Evolutionary conservation across 2,888 invertebrate genomes (phyloP).

Genomic region (Apamea sordens): DNA sequence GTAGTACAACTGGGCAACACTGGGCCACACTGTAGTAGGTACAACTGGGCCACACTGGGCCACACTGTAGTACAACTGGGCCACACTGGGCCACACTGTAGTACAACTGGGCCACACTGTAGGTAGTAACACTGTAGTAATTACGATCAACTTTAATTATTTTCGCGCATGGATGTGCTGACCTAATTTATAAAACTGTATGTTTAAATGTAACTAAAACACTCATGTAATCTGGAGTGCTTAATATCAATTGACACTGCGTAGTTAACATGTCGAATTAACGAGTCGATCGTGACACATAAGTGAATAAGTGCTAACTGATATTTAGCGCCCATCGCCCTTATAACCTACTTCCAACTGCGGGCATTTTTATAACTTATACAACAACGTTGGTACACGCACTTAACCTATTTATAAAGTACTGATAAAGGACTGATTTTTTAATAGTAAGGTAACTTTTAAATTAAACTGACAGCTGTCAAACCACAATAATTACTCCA

Average conservation of each 20-base stretch:
- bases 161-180: constrained; percentile 16
- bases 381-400: neutral
- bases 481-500: no score
- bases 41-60: no score
- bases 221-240: constrained; percentile 26
- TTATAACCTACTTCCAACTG: constrained; percentile 49
- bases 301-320: constrained; percentile 48
- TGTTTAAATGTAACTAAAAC: constrained; percentile 16
- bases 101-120: no score
- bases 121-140: neutral
- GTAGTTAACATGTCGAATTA: constrained; percentile 41
- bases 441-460: no score
- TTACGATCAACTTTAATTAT: constrained; percentile 27
- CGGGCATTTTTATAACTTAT: constrained; percentile 21
- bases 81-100: no score
- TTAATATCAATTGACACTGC: constrained; percentile 54
- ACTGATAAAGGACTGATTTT: neutral
- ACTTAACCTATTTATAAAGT: constrained; percentile 8
- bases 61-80: no score
- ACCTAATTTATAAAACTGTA: constrained; percentile 37
- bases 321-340: constrained; percentile 50
- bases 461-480: no score
- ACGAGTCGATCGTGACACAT: constrained; percentile 35
- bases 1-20: no score
- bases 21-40: no score